These are phyloP conservation scores for Drosophila monieri DNA, from an alignment of 2,888 invertebrate genomes.

Conservation along the genomic window DNA sequence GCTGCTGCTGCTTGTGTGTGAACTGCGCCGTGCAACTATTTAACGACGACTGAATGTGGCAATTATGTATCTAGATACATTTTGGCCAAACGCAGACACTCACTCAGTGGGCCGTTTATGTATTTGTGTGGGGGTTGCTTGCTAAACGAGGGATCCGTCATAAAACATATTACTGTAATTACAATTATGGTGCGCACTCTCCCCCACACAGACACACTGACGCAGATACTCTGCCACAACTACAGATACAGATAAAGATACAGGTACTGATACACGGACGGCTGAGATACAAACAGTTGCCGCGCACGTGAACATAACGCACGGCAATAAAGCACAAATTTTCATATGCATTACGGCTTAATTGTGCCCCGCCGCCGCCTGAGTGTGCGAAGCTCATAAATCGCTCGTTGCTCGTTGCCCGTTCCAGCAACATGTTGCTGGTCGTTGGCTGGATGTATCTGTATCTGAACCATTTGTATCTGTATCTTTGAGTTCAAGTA, in stretches of 20 bases:
- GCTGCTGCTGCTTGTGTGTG: constrained; percentile 47
- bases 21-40: constrained; percentile 84
- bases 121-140: constrained; percentile 72
- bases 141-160: constrained; percentile 80
- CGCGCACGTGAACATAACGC: constrained; percentile 73
- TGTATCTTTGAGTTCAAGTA: constrained; percentile 25
- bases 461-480: constrained; percentile 13
- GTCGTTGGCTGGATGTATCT: constrained; percentile 1
- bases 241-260: constrained; percentile 18
- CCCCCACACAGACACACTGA: constrained; percentile 28
- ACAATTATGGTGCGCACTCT: constrained; percentile 76
- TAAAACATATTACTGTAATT: constrained; percentile 83
- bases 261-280: constrained; percentile 25
- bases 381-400: constrained; percentile 71
- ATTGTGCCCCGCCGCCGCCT: constrained; percentile 57
- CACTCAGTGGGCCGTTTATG: constrained; percentile 17
- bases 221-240: constrained; percentile 20
- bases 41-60: constrained; percentile 84
- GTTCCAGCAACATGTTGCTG: constrained; percentile 61
- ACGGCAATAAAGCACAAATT: constrained; percentile 75
- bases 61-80: constrained; percentile 84
- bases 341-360: constrained; percentile 79
- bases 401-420: constrained; percentile 46
- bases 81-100: constrained; percentile 76
- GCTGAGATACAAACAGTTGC: constrained; percentile 60